These are phyloP conservation scores for Amniataba percoides DNA, from an alignment of 2,797 vertebrate species.

Conservation along the genomic window DNA sequence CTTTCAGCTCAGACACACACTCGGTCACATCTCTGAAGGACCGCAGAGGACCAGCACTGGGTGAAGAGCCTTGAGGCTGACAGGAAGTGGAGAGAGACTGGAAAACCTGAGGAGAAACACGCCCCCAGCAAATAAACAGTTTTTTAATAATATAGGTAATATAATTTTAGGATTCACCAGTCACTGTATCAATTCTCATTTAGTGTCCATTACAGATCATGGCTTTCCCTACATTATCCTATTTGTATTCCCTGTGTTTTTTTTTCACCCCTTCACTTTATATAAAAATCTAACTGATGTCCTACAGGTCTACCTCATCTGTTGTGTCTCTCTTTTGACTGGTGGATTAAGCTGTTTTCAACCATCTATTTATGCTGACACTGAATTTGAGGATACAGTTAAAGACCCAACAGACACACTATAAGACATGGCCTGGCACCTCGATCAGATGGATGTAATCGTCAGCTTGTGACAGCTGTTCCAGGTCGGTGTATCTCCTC, in stretches of 20 bases:
- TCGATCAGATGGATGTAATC: constrained; percentile 25
- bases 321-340: not conserved
- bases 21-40: constrained; percentile 25
- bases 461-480: not conserved
- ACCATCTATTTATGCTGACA: not conserved
- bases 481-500: not conserved
- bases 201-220: too few species aligned
- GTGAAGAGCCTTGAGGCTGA: not conserved
- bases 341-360: not conserved
- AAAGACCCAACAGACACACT: not conserved
- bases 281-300: not conserved
- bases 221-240: too few species aligned
- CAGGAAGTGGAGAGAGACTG: constrained; percentile 21
- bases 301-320: not conserved
- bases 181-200: not conserved
- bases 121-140: not conserved
- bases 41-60: not conserved
- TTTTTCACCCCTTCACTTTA: not conserved
- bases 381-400: not conserved
- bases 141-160: too few species aligned
- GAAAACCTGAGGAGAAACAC: constrained; percentile 3
- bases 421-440: not conserved
- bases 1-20: constrained; percentile 37
- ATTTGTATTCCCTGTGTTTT: not conserved
- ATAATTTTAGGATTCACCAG: not conserved